Conservation (phyloP, 2,888 invertebrate genomes). For the Drosophila imparisetae region DNA sequence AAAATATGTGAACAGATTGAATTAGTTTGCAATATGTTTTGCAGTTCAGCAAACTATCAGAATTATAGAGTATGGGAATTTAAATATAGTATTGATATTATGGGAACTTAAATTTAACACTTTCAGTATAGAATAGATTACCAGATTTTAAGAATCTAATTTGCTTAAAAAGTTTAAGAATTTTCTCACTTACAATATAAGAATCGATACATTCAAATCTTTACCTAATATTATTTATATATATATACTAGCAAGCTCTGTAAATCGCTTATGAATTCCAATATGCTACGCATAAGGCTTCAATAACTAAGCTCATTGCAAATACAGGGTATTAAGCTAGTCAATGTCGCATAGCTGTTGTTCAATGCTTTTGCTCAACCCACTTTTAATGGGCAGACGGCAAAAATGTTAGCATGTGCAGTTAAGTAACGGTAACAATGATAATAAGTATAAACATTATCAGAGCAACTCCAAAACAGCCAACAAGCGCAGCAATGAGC, state of each 20-base stretch:
- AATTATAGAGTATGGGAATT: accelerated
- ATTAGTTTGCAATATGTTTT: not conserved
- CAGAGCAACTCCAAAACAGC: constrained; percentile 24
- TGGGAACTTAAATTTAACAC: not conserved
- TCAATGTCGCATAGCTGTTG: not conserved
- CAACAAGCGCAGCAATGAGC: constrained; percentile 20
- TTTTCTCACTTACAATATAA: too few species aligned
- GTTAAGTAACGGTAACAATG: constrained; percentile 73
- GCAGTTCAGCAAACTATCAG: not conserved
- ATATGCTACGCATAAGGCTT: not conserved
- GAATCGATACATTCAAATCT: not conserved
- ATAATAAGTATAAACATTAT: constrained; percentile 49
- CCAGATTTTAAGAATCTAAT: not conserved
- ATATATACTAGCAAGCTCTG: accelerated
- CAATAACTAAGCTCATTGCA: not conserved
- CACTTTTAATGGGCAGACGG: constrained; percentile 61
- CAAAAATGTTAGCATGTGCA: constrained; percentile 75
- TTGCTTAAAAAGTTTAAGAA: not conserved
- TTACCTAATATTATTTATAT: too few species aligned
- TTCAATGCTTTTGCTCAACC: constrained; percentile 2
- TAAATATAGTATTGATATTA: not conserved
- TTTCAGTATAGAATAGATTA: accelerated
- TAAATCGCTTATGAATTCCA: not conserved
- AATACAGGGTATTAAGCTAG: constrained; percentile 30
- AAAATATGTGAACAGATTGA: not conserved